Conservation (phyloP, 2,797 vertebrate species). For the Fistularia commersonii region DNA sequence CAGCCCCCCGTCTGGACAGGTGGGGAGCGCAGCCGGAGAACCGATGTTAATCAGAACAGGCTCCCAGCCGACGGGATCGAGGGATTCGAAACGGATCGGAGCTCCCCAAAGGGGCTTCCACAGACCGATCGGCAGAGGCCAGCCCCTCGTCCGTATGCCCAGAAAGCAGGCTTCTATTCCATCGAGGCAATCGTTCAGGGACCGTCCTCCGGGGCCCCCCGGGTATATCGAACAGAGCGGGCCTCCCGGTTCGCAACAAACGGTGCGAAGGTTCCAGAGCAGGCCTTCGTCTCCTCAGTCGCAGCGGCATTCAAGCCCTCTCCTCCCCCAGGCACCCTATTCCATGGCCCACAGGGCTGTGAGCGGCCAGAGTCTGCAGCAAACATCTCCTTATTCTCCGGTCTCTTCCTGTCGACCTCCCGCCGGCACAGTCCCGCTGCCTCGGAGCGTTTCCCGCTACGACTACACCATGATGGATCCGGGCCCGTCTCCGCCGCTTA, state of each 20-base stretch:
- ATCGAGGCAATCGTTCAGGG: conserved; percentile 72
- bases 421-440: conserved; percentile 22
- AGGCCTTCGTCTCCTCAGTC: conserved; percentile 43
- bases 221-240: conserved; percentile 61
- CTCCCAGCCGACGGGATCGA: conserved; percentile 59
- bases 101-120: conserved; percentile 63
- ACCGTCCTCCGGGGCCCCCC: conserved; percentile 38
- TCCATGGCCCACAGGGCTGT: conserved; percentile 57
- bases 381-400: conserved; percentile 45
- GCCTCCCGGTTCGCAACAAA: conserved; percentile 58
- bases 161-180: conserved; percentile 62
- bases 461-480: conserved; percentile 61
- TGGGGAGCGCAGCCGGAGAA: conserved; percentile 45
- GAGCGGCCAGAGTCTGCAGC: conserved; percentile 50
- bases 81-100: conserved; percentile 59
- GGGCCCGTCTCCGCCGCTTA: conserved; percentile 64
- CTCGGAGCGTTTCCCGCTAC: conserved; percentile 57
- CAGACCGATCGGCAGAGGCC: conserved; percentile 75
- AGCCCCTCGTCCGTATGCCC: conserved; percentile 75
- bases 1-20: conserved; percentile 43
- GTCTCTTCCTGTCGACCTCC: conserved; percentile 26
- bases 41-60: conserved; percentile 64
- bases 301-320: conserved; percentile 33
- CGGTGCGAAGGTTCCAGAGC: conserved; percentile 54
- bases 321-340: conserved; percentile 53